phyloP scores from a whole-genome alignment of 2,113 vertebrate species.

The Actenoides hombroni region DNA sequence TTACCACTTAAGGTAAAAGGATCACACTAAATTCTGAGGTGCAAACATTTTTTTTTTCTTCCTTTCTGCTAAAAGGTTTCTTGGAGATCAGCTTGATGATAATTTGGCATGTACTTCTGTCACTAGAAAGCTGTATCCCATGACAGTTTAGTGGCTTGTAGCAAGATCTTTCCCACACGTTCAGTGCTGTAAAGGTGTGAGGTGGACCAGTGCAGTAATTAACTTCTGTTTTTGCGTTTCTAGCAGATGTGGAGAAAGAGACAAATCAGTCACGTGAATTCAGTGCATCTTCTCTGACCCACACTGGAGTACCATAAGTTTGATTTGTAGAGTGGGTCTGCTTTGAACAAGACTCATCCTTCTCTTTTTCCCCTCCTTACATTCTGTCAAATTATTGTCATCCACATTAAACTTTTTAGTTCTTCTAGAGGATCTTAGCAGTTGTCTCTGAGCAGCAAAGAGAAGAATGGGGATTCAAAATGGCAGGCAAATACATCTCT shows the following conservation, averaged over 20 bases:
- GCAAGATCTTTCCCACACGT: neutral
- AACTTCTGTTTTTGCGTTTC: neutral
- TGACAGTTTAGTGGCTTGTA: neutral
- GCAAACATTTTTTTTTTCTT: neutral
- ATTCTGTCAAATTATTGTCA: neutral
- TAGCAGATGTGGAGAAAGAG: neutral
- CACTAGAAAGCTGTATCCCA: neutral
- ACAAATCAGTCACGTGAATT: neutral
- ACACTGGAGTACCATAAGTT: too few relatives aligned
- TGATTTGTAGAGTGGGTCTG: neutral
- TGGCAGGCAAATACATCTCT: too few relatives aligned
- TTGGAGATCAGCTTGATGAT: neutral
- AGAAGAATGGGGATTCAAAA: neutral
- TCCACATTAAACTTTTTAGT: neutral
- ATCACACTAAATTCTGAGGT: neutral
- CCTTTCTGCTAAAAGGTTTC: neutral
- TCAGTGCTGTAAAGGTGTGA: fast-evolving
- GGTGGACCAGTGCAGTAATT: neutral
- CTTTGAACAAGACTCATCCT: neutral
- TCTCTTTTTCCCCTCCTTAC: neutral
- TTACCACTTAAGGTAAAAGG: neutral
- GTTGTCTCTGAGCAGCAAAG: neutral
- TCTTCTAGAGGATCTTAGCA: neutral
- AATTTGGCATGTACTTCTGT: neutral
- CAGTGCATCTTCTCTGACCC: too few relatives aligned